phyloP scores from a whole-genome alignment of 2,113 vertebrate genomes.

The Pygoscelis adeliae region DNA sequence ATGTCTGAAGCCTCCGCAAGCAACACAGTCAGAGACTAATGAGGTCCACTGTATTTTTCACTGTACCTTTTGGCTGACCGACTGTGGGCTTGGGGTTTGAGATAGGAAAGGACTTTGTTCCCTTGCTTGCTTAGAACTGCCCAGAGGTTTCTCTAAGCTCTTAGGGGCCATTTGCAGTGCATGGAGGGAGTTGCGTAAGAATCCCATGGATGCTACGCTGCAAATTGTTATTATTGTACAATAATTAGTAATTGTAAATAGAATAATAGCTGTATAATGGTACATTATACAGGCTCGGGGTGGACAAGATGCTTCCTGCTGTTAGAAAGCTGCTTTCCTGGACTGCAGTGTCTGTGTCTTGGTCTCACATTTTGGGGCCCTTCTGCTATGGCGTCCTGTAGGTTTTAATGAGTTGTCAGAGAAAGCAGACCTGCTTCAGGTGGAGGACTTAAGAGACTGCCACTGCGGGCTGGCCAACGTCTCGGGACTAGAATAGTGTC shows the following conservation, averaged over 20 bases:
- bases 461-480: background rate
- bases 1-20: background rate
- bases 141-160: background rate
- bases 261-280: background rate
- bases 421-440: background rate
- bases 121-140: background rate
- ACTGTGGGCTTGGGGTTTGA: background rate
- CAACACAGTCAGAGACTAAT: fast-evolving
- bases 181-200: background rate
- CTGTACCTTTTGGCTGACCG: fast-evolving
- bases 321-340: background rate
- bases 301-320: background rate
- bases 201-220: background rate
- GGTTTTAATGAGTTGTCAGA: background rate
- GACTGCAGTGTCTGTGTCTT: background rate
- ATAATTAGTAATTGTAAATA: background rate
- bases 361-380: background rate
- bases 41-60: background rate
- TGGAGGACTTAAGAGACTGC: background rate
- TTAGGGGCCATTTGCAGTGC: background rate
- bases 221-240: background rate
- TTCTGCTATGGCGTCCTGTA: background rate
- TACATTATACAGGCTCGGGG: background rate
- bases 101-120: background rate
- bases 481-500: background rate